These are phyloP conservation scores for Scolopax bukidnonensis DNA, from an alignment of 2,797 vertebrate genomes.

Conservation along the genomic window DNA sequence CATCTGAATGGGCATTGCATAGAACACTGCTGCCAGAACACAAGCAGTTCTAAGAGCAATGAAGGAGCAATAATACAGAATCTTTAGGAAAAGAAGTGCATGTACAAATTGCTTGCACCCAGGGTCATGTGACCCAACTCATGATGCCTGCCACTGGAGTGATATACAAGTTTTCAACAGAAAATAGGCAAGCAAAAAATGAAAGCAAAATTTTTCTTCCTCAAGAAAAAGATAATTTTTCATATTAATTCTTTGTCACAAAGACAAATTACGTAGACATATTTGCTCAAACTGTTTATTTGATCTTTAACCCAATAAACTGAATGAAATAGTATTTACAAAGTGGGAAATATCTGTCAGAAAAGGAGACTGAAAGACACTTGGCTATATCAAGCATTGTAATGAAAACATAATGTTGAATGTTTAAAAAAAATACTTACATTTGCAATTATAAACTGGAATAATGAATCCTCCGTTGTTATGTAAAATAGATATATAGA, in stretches of 20 bases:
- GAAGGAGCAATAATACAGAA: not conserved
- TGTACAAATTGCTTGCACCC: not conserved
- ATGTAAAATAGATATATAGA: not conserved
- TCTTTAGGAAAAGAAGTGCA: not conserved
- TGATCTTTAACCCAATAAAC: not conserved
- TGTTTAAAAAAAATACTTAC: not conserved
- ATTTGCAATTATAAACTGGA: not conserved
- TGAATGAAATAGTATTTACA: not conserved
- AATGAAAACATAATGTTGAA: not conserved
- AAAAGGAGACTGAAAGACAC: not conserved
- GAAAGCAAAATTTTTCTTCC: not conserved
- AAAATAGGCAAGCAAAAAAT: not conserved
- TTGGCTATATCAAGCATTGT: not conserved
- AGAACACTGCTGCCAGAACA: conserved; percentile 22
- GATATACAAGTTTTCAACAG: not conserved
- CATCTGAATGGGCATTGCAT: not conserved
- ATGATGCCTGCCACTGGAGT: not conserved
- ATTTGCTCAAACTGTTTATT: not conserved
- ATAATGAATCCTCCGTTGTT: not conserved
- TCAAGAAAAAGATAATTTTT: not conserved
- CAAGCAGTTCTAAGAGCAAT: not conserved
- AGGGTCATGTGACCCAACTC: not conserved
- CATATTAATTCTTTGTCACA: not conserved
- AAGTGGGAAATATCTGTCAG: not conserved
- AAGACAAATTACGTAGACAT: not conserved